Base-by-base conservation (phyloP, 2,888 invertebrate genomes). In the Nomada hirtipes region DNA sequence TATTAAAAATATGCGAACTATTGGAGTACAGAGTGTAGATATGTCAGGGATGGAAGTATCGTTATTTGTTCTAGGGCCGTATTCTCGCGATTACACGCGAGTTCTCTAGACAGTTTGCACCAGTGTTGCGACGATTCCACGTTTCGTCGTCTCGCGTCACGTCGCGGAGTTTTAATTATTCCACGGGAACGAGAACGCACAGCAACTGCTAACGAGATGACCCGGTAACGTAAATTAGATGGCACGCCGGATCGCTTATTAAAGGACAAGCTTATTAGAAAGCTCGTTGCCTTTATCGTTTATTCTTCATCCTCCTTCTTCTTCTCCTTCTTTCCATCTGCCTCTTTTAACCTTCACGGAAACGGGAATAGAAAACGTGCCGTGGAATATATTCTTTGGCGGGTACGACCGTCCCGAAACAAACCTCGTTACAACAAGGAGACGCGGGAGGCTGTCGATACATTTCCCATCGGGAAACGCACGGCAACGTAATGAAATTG, bases 91-190 rank as follows among this genome's bases (percentile, higher is more conserved):
- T 29, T 20, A 47, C 67, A 67, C 9, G 23, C 67, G 50, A 15
- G 10, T 11, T 23, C 4, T 53, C 11, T 18, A 53, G 23, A 55
- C 42, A 15, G 68, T n/a, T 23, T 42, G 26, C 60, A 13, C 18
- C n/a, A 18, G 13, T 47, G 9, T 23, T 29, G 29, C 29, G 77
- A 68, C 23, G 61, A 53, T 71, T 29, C 61, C 61, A 60, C 36
- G 44, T 77, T 68, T 55, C 68, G 65, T 76, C 63, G 70, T 50
- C 60, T 42, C 65, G 11, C 29, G 72, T 73, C 72, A 61, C 78
- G 64, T 78, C 63, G 79, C 80, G 18, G 57, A 65, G 52, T 82
- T 82, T 82, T 83, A 83, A 82, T 82, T 83, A 83, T 83, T 83
- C 72, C 61, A 42, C 26, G 78, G 63, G 75, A 67, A 67, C 55